Evolutionary conservation across 2,797 vertebrate species (phyloP).

Genomic region (Chelidonichthys spinosus): DNA sequence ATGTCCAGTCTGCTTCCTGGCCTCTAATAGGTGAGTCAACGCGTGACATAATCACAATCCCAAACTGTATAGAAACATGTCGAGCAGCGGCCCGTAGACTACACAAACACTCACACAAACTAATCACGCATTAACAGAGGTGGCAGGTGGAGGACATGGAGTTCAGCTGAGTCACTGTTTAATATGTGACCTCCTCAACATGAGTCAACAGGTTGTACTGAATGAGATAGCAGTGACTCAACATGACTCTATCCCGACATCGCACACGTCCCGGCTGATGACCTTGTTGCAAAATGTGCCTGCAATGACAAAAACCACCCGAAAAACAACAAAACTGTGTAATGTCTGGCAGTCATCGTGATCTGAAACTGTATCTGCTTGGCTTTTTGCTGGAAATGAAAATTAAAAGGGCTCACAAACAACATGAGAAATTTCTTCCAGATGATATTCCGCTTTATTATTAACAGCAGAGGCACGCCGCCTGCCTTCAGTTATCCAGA

Average conservation of each 20-base stretch:
- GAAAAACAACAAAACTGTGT: not conserved
- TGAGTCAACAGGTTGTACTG: conserved; percentile 42
- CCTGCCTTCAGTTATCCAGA: not conserved
- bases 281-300: conserved; percentile 2
- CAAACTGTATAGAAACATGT: not conserved
- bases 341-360: not conserved
- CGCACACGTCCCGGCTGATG: conserved; percentile 18
- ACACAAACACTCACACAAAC: conserved; percentile 4
- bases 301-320: not conserved
- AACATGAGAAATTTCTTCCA: not conserved
- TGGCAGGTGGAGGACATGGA: not conserved
- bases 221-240: conserved; percentile 58
- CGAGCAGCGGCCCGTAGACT: not conserved
- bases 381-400: not conserved
- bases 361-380: not conserved
- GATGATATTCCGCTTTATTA: not conserved
- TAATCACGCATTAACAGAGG: conserved; percentile 16
- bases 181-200: not conserved
- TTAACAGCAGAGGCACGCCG: not conserved
- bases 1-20: not conserved
- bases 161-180: conserved; percentile 37
- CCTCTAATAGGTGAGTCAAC: conserved; percentile 8
- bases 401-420: not conserved
- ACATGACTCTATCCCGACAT: conserved; percentile 36
- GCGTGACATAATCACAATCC: conserved; percentile 10